Evolutionary conservation across 2,797 vertebrate species (phyloP), one percentile per base, ranked within the genome.

Genomic region (Pipistrellus pipistrellus): DNA sequence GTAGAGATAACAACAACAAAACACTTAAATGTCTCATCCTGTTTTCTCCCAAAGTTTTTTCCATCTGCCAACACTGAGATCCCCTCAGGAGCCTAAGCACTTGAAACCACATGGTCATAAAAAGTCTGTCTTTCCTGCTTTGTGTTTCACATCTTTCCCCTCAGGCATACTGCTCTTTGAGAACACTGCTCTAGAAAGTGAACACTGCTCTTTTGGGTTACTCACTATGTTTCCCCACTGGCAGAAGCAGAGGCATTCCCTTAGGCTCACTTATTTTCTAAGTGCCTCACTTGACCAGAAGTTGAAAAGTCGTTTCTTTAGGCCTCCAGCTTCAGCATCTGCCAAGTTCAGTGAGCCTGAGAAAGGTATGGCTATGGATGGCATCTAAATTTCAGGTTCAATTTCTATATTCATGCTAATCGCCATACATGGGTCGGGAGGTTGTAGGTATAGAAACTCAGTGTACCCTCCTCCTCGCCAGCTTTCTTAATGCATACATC

Each of bases 271-370:
- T 80, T 44, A 84, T 41, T 92, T 93, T 51, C 62, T 57, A 78
- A 94, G 41, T 44, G 87, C 10, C 23, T 93, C 91, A 48, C 25
- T 85, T 73, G 30, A 93, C n/a, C 30, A n/a, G 27, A 84, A 95
- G 18, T 75, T 85, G 88, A 76, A 88, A 64, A 38, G 38, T 72
- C 8, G 68, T 83, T 66, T 62, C 78, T 55, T 75, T 78, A 88
- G 73, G 48, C 30, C 23, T 69, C 82, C 53, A 46, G 12, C 55
- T 91, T 90, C 66, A 95, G 44, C 66, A 78, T 77, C 44, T 82
- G 27, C 66, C 81, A 64, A 81, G 35, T 73, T 86, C 32, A 53
- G 5, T 85, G 30, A 84, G 51, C 20, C 57, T 90, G 77, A 93
- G 48, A 11, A 71, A 84, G 55, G 41, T 27, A 14, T 8, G 8